Evolutionary conservation across 2,797 vertebrate species (phyloP).

Genomic region (Macropus fuliginosus): DNA sequence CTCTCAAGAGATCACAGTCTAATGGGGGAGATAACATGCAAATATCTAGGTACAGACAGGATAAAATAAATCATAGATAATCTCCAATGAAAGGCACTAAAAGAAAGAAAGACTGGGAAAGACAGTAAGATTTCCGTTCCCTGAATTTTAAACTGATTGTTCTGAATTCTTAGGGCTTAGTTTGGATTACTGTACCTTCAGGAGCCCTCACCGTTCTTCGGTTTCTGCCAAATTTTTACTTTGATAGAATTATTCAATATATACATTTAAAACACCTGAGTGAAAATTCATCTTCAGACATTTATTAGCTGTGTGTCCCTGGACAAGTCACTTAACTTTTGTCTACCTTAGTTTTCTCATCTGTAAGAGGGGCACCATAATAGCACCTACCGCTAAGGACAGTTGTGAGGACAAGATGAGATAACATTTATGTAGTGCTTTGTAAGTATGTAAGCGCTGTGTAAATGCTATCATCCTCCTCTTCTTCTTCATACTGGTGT

Average conservation of each 20-base stretch:
- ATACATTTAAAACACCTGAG: background rate
- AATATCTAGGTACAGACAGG: background rate
- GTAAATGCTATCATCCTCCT: background rate
- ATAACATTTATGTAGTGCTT: background rate
- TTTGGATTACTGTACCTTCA: slow-evolving; percentile 25
- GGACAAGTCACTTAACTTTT: background rate
- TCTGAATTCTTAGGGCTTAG: slow-evolving; percentile 27
- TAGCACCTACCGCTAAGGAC: background rate
- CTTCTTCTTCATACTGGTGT: background rate
- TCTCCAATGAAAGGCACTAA: background rate
- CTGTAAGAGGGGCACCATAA: background rate
- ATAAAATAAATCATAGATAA: background rate
- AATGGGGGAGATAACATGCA: background rate
- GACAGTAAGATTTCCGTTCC: slow-evolving; percentile 17
- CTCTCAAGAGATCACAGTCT: background rate
- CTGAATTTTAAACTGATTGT: background rate
- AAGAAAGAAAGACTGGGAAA: background rate
- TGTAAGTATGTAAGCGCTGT: background rate
- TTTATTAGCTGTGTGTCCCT: background rate
- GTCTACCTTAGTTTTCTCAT: background rate
- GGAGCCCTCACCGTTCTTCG: background rate
- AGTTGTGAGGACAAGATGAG: background rate
- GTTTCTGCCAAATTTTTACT: background rate
- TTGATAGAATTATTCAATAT: background rate
- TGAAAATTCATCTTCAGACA: background rate